Evolutionary conservation across 2,113 vertebrate species (phyloP).

Genomic region (Ceyx cyanopectus): DNA sequence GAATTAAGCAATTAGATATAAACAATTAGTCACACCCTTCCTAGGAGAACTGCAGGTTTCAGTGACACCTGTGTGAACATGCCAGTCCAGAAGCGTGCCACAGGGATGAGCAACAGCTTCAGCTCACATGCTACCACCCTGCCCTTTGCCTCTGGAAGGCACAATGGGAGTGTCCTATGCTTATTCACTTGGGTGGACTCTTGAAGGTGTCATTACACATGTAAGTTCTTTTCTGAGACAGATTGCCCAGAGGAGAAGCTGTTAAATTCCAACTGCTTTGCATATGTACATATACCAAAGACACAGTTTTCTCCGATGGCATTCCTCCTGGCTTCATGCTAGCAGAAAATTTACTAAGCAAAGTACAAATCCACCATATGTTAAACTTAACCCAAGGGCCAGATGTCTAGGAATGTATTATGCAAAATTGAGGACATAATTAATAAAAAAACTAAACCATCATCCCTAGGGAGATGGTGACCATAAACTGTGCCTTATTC

Average conservation of each 20-base stretch:
- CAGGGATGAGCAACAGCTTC: background rate
- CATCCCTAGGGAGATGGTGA: background rate
- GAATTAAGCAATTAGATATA: background rate
- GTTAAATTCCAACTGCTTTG: background rate
- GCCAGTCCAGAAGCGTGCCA: background rate
- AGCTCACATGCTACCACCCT: background rate
- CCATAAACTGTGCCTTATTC: background rate
- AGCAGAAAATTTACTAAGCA: background rate
- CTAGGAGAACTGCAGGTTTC: background rate
- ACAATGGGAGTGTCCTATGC: background rate
- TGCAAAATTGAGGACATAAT: background rate
- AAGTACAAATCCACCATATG: background rate
- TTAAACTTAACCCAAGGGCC: background rate
- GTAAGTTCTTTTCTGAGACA: background rate
- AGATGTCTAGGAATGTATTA: background rate
- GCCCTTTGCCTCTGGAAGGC: background rate
- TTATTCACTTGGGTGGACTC: background rate
- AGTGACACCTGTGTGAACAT: background rate
- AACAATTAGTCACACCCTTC: background rate
- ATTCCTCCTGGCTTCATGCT: background rate
- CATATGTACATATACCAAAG: background rate
- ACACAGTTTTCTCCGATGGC: background rate
- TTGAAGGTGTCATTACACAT: background rate
- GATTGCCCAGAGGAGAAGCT: background rate
- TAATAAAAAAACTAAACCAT: background rate